Evolutionary conservation across 2,888 invertebrate species (phyloP).

Genomic region (Volucella inflata): DNA sequence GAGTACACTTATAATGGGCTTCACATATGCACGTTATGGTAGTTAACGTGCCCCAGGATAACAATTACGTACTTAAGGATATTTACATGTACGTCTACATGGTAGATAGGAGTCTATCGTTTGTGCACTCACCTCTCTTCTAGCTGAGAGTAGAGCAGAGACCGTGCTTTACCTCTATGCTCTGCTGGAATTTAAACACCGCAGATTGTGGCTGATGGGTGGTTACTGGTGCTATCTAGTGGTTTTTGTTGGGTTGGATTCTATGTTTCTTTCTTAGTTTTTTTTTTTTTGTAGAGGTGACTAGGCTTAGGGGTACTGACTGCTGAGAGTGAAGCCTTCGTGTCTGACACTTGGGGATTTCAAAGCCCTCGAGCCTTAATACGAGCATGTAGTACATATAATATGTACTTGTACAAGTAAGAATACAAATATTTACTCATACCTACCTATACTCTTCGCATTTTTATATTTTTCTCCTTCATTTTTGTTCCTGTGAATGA

Average conservation of each 20-base stretch:
- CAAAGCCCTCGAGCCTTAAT: constrained; percentile 51
- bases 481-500: constrained; percentile 42
- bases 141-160: constrained; percentile 6
- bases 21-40: constrained; percentile 76
- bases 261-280: too few species aligned
- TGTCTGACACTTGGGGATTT: constrained; percentile 71
- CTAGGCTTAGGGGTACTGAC: too few species aligned
- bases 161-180: constrained; percentile 38
- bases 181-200: constrained; percentile 70
- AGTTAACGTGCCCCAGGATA: constrained; percentile 76
- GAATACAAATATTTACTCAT: too few species aligned
- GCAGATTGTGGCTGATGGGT: constrained; percentile 65
- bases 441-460: too few species aligned
- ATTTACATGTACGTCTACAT: constrained; percentile 67
- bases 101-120: constrained; percentile 38
- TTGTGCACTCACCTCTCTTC: constrained; percentile 7
- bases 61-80: constrained; percentile 76
- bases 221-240: neutral
- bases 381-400: too few species aligned
- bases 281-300: too few species aligned
- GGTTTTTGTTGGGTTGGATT: too few species aligned
- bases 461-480: constrained; percentile 10
- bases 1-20: constrained; percentile 76
- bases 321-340: constrained; percentile 25
- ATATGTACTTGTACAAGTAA: constrained; percentile 4